Percentiles rank a stretch among this genome's conserved stretches.
Conservation (phyloP, 2,888 invertebrate species). For the Chalcosyrphus nemorum region DNA sequence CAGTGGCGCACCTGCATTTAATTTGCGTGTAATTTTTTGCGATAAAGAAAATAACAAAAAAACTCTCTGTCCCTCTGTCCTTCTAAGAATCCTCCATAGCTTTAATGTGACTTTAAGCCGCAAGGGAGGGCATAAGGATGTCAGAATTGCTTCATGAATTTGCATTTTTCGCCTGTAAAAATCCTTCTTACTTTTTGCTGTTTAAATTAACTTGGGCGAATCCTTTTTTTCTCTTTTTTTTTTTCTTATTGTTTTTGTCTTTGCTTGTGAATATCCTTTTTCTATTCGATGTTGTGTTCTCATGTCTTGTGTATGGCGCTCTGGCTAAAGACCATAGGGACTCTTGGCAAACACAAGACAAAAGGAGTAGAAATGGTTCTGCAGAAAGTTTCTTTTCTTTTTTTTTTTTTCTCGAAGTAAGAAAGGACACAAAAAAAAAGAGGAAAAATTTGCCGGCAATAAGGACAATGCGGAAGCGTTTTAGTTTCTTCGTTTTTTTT, state of each 20-base stretch:
- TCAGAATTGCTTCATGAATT: constrained; percentile 69
- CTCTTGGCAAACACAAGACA: constrained; percentile 28
- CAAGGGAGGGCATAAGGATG: constrained; percentile 47
- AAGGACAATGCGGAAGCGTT: constrained; percentile 73
- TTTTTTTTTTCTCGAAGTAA: neutral
- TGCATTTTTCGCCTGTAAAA: constrained; percentile 69
- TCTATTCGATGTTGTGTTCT: constrained; percentile 47
- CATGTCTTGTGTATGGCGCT: constrained; percentile 54
- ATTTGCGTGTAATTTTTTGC: constrained; percentile 69
- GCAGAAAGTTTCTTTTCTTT: constrained; percentile 48
- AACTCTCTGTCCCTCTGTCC: too few species aligned
- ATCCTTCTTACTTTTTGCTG: constrained; percentile 65
- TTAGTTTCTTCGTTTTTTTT: constrained; percentile 50
- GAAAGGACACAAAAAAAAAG: constrained; percentile 23
- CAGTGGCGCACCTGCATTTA: constrained; percentile 68
- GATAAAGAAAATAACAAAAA: constrained; percentile 31
- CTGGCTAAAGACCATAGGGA: constrained; percentile 32
- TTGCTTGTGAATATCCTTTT: constrained; percentile 45
- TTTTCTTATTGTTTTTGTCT: constrained; percentile 27
- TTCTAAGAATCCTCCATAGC: constrained; percentile 9
- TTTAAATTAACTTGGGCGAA: constrained; percentile 70
- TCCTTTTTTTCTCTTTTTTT: constrained; percentile 44
- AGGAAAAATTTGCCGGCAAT: constrained; percentile 60
- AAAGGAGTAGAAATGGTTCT: constrained; percentile 37
- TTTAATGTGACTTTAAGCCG: constrained; percentile 66